A percentile compares a stretch with the other conserved stretches of the same genome.
These are phyloP conservation scores for Psylliodes chrysocephalus DNA, from an alignment of 2,888 invertebrate genomes.

Conservation along the genomic window DNA sequence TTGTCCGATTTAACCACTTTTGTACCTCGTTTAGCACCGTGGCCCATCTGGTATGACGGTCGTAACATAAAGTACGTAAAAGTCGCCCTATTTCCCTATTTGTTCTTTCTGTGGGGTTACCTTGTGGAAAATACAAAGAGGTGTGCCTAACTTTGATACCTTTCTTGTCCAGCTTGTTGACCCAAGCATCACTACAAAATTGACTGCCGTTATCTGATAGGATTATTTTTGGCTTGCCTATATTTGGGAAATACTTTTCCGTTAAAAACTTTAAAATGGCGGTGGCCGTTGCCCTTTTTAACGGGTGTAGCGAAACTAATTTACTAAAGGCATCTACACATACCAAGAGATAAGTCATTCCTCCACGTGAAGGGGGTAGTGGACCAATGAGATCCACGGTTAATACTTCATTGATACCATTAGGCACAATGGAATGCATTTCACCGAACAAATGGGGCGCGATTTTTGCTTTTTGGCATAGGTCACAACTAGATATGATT, in stretches of 20 bases:
- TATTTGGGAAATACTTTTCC: conserved; percentile 4
- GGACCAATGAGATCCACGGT: too few species aligned
- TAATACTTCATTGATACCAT: conserved; percentile 10
- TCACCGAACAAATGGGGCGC: neutral
- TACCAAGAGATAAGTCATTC: conserved; percentile 16
- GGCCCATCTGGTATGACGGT: conserved; percentile 17
- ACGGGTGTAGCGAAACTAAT: conserved; percentile 15
- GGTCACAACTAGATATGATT: conserved; percentile 13
- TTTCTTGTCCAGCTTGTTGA: neutral
- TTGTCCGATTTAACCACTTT: conserved; percentile 13
- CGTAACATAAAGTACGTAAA: conserved; percentile 5
- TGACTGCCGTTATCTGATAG: conserved; percentile 10
- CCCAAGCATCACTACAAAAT: conserved; percentile 12
- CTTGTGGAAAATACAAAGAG: conserved; percentile 29
- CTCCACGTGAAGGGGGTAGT: conserved; percentile 18
- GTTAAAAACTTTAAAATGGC: conserved; percentile 5
- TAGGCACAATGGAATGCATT: conserved; percentile 3
- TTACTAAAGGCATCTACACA: conserved; percentile 25
- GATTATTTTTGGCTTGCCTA: conserved; percentile 3
- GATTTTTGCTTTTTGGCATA: conserved; percentile 24
- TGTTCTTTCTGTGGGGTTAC: conserved; percentile 22
- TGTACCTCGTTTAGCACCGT: neutral
- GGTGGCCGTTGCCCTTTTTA: conserved; percentile 9
- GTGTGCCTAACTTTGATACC: conserved; percentile 4
- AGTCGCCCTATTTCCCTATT: conserved; percentile 24